Evolutionary conservation across 1,140 invertebrate genomes (phyloP).

Genomic region (Thrips palmi): DNA sequence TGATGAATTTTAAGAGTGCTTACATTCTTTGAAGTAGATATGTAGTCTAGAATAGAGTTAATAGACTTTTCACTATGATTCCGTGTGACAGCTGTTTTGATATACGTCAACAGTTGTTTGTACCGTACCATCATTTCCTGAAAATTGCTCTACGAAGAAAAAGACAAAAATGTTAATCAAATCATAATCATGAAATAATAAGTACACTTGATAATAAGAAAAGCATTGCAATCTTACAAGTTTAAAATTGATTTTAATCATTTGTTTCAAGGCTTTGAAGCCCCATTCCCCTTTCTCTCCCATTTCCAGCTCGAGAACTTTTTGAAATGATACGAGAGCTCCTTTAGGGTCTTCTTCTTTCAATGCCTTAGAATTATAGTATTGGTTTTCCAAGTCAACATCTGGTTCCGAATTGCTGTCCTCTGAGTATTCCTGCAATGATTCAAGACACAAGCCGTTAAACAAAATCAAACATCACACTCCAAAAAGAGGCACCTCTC

Average conservation of each 20-base stretch:
- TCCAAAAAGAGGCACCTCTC: neutral
- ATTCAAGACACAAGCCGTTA: too few species aligned
- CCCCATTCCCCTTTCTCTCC: slow-evolving; percentile 99
- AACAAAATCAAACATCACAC: too few species aligned
- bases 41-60: slow-evolving; percentile 98
- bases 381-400: slow-evolving; percentile 98
- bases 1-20: slow-evolving; percentile 21
- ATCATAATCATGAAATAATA: neutral
- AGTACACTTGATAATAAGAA: neutral
- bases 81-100: slow-evolving; percentile 95
- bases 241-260: slow-evolving; percentile 99
- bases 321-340: slow-evolving; percentile 88
- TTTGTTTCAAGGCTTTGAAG: slow-evolving; percentile 99
- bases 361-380: slow-evolving; percentile 96
- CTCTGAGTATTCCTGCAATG: slow-evolving; percentile 75
- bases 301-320: slow-evolving; percentile 87
- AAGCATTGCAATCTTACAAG: slow-evolving; percentile 47
- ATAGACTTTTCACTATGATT: slow-evolving; percentile 99
- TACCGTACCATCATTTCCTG: slow-evolving; percentile 95
- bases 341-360: slow-evolving; percentile 93
- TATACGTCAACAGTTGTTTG: slow-evolving; percentile 91
- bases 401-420: slow-evolving; percentile 96
- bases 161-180: slow-evolving; percentile 2
- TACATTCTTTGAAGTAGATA: slow-evolving; percentile 97
- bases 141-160: slow-evolving; percentile 61